Evolutionary conservation across 2,888 invertebrate species (phyloP).

Genomic region (Parelbella ahira): DNA sequence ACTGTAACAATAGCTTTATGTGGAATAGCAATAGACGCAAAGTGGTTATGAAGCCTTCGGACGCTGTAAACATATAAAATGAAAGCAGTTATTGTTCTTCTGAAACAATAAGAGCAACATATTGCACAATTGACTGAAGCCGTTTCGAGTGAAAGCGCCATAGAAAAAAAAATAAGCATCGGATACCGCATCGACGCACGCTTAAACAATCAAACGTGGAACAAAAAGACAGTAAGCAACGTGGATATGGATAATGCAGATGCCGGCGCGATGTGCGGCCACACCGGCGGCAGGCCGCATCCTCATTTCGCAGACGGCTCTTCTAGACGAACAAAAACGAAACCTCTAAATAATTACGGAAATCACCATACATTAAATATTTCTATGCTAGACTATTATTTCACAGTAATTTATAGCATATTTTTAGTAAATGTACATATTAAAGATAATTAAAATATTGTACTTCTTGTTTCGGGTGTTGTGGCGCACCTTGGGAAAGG

Average conservation of each 20-base stretch:
- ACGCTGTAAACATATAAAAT: slow-evolving; percentile 76
- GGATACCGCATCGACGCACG: slow-evolving; percentile 78
- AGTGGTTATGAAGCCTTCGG: slow-evolving; percentile 53
- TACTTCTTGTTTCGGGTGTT: too few relatives aligned
- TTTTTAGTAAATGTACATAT: too few relatives aligned
- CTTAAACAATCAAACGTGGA: slow-evolving; percentile 77
- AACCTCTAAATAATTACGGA: too few relatives aligned
- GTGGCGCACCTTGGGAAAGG: too few relatives aligned
- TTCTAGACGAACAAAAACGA: too few relatives aligned
- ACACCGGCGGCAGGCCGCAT: slow-evolving; percentile 34
- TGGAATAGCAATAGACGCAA: slow-evolving; percentile 16
- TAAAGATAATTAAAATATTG: too few relatives aligned
- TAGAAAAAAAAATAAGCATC: slow-evolving; percentile 70
- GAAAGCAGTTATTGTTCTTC: slow-evolving; percentile 75
- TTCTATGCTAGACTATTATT: too few relatives aligned
- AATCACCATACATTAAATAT: too few relatives aligned
- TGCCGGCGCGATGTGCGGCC: slow-evolving; percentile 38
- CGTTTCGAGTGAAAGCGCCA: slow-evolving; percentile 71
- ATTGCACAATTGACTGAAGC: slow-evolving; percentile 77
- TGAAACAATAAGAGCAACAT: slow-evolving; percentile 76
- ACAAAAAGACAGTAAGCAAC: slow-evolving; percentile 74
- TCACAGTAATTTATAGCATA: too few relatives aligned
- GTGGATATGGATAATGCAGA: slow-evolving; percentile 75
- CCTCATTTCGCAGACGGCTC: too few relatives aligned
- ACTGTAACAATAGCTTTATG: slow-evolving; percentile 11